Base-by-base conservation (phyloP, 2,113 vertebrate genomes). In the Haliaeetus leucogaster region DNA sequence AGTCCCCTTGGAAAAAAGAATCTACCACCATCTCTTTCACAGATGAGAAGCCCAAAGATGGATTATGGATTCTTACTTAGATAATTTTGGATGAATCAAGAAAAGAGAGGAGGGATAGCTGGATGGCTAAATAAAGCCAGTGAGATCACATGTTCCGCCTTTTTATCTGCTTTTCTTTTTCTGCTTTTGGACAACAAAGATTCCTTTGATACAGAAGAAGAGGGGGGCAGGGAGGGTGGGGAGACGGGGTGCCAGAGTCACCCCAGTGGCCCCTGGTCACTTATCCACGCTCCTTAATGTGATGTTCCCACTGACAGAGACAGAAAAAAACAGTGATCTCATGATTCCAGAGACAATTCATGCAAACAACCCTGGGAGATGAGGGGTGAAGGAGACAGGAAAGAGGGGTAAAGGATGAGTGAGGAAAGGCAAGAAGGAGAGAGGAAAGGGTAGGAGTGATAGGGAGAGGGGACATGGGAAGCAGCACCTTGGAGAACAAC, bases 61-160 rank as follows among this genome's bases (percentile, higher is more conserved):
- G 86, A 89, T 94, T 97, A 92, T 93, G 89, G 79, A 87, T 94
- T 97, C 88, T 89, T 86, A 62, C 80, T 95, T 93, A 79, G 95
- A 97, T 96, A 96, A 96, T 95, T 97, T 96, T 96, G 96, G 95
- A 97, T 97, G 84, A 98, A 98, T 97, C 86, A 92, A 95, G 92
- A 83, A 97, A 86, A 96, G 91, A 91, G 95, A 94, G 88, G 72
- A 93, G 90, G 68, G 55, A 55, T 89, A 94, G 90, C 71, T 92
- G 90, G 56, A 83, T 89, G 91, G 83, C 97, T 98, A 98, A 98
- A 98, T 98, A 97, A 98, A 98, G 95, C 94, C 74, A 97, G 86
- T 98, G 97, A 98, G 97, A 97, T 98, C 98, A 98, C 98, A 98
- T 98, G 98, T 97, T 98, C 97, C 1, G 89, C 94, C 88, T 98